These are phyloP conservation scores for Apoderus coryli DNA, from an alignment of 2,888 invertebrate genomes.

Conservation along the genomic window DNA sequence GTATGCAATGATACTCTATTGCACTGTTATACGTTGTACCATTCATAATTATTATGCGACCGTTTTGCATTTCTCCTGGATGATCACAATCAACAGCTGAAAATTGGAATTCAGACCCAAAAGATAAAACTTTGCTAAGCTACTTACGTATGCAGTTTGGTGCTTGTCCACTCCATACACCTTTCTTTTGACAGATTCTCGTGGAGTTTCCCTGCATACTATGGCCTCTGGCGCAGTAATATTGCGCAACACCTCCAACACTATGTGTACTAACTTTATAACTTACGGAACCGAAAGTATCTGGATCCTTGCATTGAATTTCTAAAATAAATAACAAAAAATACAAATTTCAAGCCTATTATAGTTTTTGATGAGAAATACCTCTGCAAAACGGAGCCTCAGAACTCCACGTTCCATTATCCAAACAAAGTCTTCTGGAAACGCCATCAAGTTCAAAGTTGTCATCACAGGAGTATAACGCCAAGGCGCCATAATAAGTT, in stretches of 20 bases:
- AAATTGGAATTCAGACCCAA: too few species aligned
- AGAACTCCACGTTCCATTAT: slow-evolving; percentile 84
- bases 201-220: slow-evolving; percentile 66
- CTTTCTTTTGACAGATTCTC: slow-evolving; percentile 57
- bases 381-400: slow-evolving; percentile 69
- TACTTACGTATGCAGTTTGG: slow-evolving; percentile 67
- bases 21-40: slow-evolving; percentile 74
- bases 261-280: slow-evolving; percentile 47
- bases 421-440: slow-evolving; percentile 67
- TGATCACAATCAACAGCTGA: slow-evolving; percentile 74
- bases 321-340: slow-evolving; percentile 35
- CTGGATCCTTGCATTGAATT: slow-evolving; percentile 64
- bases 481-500: slow-evolving; percentile 78
- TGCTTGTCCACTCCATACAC: slow-evolving; percentile 68
- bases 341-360: slow-evolving; percentile 10
- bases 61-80: slow-evolving; percentile 68
- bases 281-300: slow-evolving; percentile 43
- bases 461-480: slow-evolving; percentile 66
- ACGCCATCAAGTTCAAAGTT: slow-evolving; percentile 75
- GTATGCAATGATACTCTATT: slow-evolving; percentile 80
- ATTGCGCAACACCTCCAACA: slow-evolving; percentile 67
- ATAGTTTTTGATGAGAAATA: too few species aligned
- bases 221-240: slow-evolving; percentile 71
- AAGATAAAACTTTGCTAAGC: slow-evolving; percentile 16
- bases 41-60: slow-evolving; percentile 73